Evolutionary conservation across 1,140 invertebrate species (phyloP).

Genomic region (Leucophenga varia): DNA sequence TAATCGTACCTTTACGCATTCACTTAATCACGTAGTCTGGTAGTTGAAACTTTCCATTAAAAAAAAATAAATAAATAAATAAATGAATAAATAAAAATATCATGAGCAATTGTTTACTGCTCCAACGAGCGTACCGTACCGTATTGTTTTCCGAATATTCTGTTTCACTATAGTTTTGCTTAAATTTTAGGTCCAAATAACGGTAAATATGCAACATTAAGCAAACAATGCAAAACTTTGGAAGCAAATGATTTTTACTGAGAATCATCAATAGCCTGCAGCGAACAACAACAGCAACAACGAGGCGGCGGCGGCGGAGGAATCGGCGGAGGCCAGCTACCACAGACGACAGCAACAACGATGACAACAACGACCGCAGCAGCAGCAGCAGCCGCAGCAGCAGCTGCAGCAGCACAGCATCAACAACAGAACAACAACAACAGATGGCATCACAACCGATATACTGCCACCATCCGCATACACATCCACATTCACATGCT

Average conservation of each 20-base stretch:
- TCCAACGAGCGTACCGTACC: neutral
- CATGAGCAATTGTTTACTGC: too few species aligned
- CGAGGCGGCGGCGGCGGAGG: constrained; percentile 27
- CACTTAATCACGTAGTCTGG: too few species aligned
- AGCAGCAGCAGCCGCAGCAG: constrained; percentile 19
- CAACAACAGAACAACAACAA: too few species aligned
- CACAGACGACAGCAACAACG: constrained; percentile 29
- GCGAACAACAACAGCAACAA: constrained; percentile 22
- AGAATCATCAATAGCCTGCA: constrained; percentile 68
- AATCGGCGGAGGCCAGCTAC: constrained; percentile 28
- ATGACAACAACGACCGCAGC: constrained; percentile 23
- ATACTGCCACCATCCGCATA: constrained; percentile 52
- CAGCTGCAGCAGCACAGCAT: too few species aligned
- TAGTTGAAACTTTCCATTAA: too few species aligned
- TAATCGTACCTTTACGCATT: too few species aligned
- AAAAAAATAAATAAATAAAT: too few species aligned
- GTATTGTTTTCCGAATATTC: neutral
- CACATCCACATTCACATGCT: constrained; percentile 47
- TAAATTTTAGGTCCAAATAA: constrained; percentile 63
- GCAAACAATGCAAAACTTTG: constrained; percentile 91
- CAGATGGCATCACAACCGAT: constrained; percentile 54
- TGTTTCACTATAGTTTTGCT: constrained; percentile 28
- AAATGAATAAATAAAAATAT: too few species aligned
- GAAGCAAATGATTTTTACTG: constrained; percentile 94
- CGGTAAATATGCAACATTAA: constrained; percentile 88